These are phyloP conservation scores for Manis javanica DNA, from an alignment of 2,797 vertebrate genomes.

Conservation along the genomic window DNA sequence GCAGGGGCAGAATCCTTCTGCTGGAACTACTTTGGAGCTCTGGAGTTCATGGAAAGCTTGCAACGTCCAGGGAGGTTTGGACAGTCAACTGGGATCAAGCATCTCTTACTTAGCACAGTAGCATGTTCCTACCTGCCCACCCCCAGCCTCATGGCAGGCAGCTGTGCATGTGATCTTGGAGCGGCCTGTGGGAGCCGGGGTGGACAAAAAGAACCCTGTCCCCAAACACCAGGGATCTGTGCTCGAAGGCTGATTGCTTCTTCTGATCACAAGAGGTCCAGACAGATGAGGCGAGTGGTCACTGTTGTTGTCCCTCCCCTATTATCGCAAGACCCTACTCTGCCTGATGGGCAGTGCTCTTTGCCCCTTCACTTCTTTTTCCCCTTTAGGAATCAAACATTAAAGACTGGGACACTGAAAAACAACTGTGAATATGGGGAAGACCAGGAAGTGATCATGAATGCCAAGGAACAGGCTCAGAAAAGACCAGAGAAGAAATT, in stretches of 20 bases:
- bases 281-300: background rate
- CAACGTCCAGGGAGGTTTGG: background rate
- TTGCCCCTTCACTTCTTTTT: background rate
- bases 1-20: accelerated
- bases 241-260: accelerated
- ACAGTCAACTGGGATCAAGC: too few species aligned
- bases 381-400: background rate
- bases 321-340: background rate
- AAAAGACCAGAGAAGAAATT: background rate
- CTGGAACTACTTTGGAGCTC: background rate
- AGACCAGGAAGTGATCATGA: background rate
- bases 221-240: background rate
- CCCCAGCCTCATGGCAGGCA: background rate
- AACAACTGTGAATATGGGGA: background rate
- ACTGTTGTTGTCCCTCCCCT: background rate
- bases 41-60: background rate
- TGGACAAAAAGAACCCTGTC: background rate
- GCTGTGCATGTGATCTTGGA: background rate
- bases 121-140: too few species aligned
- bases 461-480: background rate
- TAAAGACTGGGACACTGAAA: background rate
- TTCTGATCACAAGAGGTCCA: background rate
- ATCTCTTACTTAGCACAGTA: too few species aligned
- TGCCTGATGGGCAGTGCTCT: too few species aligned
- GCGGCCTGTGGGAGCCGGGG: too few species aligned